phyloP scores from a whole-genome alignment of 2,888 invertebrate genomes.

The Volucella inflata region DNA sequence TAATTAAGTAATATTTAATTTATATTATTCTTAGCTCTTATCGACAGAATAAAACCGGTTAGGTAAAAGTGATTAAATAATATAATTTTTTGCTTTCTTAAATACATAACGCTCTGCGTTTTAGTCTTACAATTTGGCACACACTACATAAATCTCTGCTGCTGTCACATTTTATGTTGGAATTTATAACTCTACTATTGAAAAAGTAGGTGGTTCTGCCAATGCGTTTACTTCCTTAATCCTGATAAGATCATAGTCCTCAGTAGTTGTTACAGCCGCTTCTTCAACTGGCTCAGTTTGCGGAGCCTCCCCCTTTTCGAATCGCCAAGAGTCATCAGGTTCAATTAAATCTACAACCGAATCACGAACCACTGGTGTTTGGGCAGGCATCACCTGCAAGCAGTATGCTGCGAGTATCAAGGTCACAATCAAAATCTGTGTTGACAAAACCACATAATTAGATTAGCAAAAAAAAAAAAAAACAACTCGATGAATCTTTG shows the following conservation, averaged over 20 bases:
- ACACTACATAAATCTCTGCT: no score
- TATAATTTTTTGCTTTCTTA: no score
- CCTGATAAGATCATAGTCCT: slow-evolving; percentile 8
- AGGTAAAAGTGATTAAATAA: no score
- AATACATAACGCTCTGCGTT: no score
- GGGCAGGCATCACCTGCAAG: no score
- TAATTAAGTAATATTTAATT: no score
- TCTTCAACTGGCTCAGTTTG: slow-evolving; percentile 8
- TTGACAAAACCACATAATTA: neutral
- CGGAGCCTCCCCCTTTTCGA: slow-evolving; percentile 31
- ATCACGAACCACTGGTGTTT: neutral
- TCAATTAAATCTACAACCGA: slow-evolving; percentile 20
- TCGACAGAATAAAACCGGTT: no score
- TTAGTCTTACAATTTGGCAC: no score
- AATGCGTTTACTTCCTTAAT: slow-evolving; percentile 17
- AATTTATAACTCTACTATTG: no score
- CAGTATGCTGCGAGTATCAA: slow-evolving; percentile 25
- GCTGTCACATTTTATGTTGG: no score
- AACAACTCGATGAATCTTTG: neutral
- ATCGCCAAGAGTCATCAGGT: slow-evolving; percentile 34
- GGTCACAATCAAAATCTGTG: slow-evolving; percentile 18
- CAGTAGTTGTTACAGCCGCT: neutral
- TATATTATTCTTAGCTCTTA: no score
- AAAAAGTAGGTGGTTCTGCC: neutral
- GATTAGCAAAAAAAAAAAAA: neutral